Conservation (phyloP, 2,888 invertebrate genomes). For the Oligia strigilis region DNA sequence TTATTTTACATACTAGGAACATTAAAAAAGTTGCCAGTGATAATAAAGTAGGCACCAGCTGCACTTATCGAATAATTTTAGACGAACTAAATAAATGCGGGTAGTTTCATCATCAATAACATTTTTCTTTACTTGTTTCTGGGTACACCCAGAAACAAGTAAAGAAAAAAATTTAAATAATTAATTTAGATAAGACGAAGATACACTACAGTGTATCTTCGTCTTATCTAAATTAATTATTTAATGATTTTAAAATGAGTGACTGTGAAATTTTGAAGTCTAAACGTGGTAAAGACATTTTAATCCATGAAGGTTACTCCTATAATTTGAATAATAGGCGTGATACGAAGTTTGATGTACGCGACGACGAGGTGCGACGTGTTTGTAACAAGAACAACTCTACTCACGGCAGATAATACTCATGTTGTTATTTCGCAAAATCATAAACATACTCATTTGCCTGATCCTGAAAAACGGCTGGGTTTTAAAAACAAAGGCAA, state of each 20-base stretch:
- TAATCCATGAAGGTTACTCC: too few species aligned
- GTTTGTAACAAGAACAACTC: background rate
- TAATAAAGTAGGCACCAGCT: background rate
- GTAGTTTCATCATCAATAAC: constrained; percentile 7
- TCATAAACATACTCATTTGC: constrained; percentile 7
- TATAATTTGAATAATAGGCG: too few species aligned
- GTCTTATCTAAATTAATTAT: background rate
- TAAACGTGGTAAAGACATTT: background rate
- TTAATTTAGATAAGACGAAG: too few species aligned
- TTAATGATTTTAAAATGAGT: background rate
- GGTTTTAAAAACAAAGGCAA: background rate
- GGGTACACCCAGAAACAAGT: too few species aligned
- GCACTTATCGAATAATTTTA: background rate
- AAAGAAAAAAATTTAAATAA: too few species aligned
- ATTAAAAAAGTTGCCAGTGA: too few species aligned
- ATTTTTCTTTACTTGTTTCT: constrained; percentile 5
- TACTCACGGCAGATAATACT: background rate
- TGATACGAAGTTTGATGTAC: background rate
- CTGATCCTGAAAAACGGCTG: background rate
- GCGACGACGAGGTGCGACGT: background rate
- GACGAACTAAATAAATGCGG: background rate
- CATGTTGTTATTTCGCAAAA: constrained; percentile 5
- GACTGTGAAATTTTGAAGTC: constrained; percentile 1
- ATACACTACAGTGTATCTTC: too few species aligned
- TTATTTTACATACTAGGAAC: too few species aligned